These are phyloP conservation scores for Chironomus tepperi DNA, from an alignment of 1,140 invertebrate genomes.

Conservation along the genomic window DNA sequence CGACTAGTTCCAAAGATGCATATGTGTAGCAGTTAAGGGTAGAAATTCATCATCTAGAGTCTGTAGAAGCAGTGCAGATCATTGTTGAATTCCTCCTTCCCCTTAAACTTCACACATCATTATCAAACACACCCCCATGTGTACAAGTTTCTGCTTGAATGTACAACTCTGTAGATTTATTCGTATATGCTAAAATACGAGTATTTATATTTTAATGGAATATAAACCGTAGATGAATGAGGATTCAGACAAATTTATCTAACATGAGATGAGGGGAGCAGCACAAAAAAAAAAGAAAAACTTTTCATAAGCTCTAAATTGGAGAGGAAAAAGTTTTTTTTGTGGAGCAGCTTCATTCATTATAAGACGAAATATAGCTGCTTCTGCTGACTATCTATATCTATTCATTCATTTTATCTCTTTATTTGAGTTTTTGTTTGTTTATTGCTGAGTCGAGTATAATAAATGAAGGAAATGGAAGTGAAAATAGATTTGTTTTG, in stretches of 20 bases:
- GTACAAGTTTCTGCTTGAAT: no score
- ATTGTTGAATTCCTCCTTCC: no score
- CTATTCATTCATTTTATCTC: neutral
- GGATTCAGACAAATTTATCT: slow-evolving; percentile 7
- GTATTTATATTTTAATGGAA: no score
- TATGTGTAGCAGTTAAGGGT: no score
- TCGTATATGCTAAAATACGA: no score
- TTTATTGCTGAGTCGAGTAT: neutral
- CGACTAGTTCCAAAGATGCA: no score
- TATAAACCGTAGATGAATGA: neutral
- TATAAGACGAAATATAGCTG: neutral
- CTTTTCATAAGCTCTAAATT: slow-evolving; percentile 2
- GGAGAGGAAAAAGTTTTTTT: neutral
- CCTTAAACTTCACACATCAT: no score
- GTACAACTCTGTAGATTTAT: no score
- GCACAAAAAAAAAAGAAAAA: neutral
- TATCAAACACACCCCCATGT: no score
- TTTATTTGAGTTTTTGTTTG: slow-evolving; percentile 1
- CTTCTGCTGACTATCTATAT: neutral
- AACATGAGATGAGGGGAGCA: neutral
- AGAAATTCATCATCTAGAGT: no score
- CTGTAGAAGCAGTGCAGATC: no score
- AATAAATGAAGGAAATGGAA: neutral
- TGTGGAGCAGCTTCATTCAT: neutral
- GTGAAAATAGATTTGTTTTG: slow-evolving; percentile 13